Conservation (phyloP, 2,888 invertebrate genomes). For the Platycheirus albimanus region DNA sequence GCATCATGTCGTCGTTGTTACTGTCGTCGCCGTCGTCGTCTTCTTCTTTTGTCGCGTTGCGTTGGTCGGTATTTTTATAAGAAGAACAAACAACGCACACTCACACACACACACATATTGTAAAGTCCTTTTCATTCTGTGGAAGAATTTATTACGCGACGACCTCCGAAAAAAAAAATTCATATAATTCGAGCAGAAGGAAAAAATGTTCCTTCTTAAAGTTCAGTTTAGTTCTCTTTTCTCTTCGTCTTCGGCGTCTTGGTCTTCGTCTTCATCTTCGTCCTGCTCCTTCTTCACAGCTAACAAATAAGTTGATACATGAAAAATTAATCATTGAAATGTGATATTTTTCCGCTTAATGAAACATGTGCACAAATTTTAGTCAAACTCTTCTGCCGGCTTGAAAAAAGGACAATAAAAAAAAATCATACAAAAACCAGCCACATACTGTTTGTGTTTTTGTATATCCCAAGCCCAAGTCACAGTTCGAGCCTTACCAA, state of each 20-base stretch:
- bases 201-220: conserved; percentile 10
- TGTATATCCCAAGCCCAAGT: no score
- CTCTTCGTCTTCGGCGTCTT: background rate
- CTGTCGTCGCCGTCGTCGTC: no score
- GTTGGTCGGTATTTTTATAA: conserved; percentile 53
- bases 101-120: conserved; percentile 10
- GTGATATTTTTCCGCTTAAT: conserved; percentile 77
- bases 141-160: conserved; percentile 69
- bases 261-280: background rate
- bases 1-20: conserved; percentile 59
- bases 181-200: conserved; percentile 1
- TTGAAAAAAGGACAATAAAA: conserved; percentile 17
- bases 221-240: background rate
- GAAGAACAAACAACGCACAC: conserved; percentile 42
- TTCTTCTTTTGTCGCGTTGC: conserved; percentile 29
- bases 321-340: conserved; percentile 77
- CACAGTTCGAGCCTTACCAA: conserved; percentile 13
- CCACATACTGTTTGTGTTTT: conserved; percentile 24
- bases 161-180: conserved; percentile 48
- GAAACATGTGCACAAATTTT: conserved; percentile 76
- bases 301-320: conserved; percentile 74
- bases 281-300: conserved; percentile 12
- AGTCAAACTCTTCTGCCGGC: conserved; percentile 67
- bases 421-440: background rate
- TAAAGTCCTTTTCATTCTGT: conserved; percentile 61